These are phyloP conservation scores for Gnathonemus echidnorhynchus DNA, from an alignment of 2,113 vertebrate species.

Conservation along the genomic window DNA sequence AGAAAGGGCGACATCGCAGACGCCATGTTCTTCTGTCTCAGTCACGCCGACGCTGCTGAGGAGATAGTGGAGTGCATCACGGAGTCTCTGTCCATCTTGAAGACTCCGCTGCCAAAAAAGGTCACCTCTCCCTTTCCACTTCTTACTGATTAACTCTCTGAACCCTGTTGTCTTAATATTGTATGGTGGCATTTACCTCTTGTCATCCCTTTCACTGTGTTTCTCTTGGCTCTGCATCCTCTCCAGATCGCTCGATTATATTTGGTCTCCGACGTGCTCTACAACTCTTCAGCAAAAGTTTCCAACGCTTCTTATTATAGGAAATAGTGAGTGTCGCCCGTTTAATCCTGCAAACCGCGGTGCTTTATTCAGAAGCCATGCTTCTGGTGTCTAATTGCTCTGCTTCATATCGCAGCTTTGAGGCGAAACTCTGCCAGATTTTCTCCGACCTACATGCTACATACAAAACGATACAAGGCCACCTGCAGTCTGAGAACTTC, in stretches of 20 bases:
- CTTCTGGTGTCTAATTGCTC: neutral
- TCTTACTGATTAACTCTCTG: neutral
- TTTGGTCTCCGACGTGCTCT: slow-evolving; percentile 94
- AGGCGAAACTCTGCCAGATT: slow-evolving; percentile 93
- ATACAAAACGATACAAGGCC: slow-evolving; percentile 95
- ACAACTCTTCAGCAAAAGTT: slow-evolving; percentile 98
- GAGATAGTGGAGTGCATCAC: slow-evolving; percentile 96
- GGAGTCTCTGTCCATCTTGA: slow-evolving; percentile 92
- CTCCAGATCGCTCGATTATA: slow-evolving; percentile 93
- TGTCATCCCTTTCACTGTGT: neutral
- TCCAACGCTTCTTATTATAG: slow-evolving; percentile 97
- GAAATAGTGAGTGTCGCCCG: slow-evolving; percentile 87
- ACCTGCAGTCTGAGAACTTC: slow-evolving; percentile 95
- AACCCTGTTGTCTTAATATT: neutral
- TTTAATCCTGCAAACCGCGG: neutral
- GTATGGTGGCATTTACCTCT: neutral
- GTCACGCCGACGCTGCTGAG: slow-evolving; percentile 92
- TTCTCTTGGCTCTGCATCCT: neutral
- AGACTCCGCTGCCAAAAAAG: slow-evolving; percentile 98
- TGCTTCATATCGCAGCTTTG: slow-evolving; percentile 78
- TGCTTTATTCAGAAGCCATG: neutral
- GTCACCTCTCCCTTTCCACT: slow-evolving; percentile 41
- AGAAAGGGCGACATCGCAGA: slow-evolving; percentile 89
- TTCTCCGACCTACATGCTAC: slow-evolving; percentile 95
- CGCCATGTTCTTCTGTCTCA: slow-evolving; percentile 94